These are phyloP conservation scores for Andrena camellia DNA, from an alignment of 2,888 invertebrate genomes.

Conservation along the genomic window DNA sequence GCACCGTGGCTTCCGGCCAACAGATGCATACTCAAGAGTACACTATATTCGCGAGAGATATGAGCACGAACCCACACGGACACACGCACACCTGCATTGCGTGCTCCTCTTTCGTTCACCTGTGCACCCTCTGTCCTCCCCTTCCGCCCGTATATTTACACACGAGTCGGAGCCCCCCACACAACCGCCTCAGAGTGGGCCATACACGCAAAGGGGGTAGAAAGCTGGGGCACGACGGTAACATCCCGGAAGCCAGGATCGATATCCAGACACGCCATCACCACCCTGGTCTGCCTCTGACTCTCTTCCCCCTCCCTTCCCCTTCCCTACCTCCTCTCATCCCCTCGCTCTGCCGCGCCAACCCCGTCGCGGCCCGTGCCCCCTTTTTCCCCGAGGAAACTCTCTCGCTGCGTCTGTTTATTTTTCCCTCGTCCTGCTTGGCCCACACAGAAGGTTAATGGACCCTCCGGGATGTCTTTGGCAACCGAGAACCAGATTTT, in stretches of 20 bases:
- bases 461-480: slow-evolving; percentile 71
- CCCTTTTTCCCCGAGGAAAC: not conserved
- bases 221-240: slow-evolving; percentile 76
- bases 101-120: slow-evolving; percentile 27
- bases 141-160: slow-evolving; percentile 9
- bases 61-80: not conserved
- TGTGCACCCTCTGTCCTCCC: slow-evolving; percentile 22
- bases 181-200: slow-evolving; percentile 9
- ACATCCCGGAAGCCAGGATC: slow-evolving; percentile 79
- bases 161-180: slow-evolving; percentile 11
- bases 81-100: not conserved
- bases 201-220: slow-evolving; percentile 31
- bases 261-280: slow-evolving; percentile 81
- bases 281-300: slow-evolving; percentile 64
- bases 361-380: slow-evolving; percentile 25
- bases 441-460: slow-evolving; percentile 70
- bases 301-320: slow-evolving; percentile 32
- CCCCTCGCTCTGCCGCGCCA: slow-evolving; percentile 17
- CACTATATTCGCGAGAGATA: not conserved
- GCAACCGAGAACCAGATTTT: slow-evolving; percentile 61
- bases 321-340: slow-evolving; percentile 29
- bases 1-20: not conserved
- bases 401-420: slow-evolving; percentile 60
- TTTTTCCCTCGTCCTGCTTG: slow-evolving; percentile 51
- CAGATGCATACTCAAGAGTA: not conserved